Base-by-base conservation (phyloP, 2,888 invertebrate species). In the Argyra leucocephala region DNA sequence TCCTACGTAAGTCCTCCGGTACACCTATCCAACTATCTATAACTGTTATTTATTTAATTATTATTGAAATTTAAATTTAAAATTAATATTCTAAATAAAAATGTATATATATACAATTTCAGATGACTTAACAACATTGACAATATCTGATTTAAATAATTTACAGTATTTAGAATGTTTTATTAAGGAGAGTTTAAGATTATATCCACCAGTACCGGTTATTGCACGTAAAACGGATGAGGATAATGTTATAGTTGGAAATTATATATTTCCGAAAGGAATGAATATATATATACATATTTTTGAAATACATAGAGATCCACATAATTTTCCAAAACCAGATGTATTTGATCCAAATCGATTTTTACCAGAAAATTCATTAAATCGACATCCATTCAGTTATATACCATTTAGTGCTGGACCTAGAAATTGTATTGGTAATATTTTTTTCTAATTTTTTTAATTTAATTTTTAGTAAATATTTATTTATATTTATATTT, bases 341-440 rank as follows among this genome's bases (percentile, higher is more conserved):
- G 77, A 83, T 57, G 77, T 74, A 63, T 90, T 84, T 71, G 82
- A 84, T 71, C 81, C 81, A 0, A 73, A 71, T 81, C 78, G 90
- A 69, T 90, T 90, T 76, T 74, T 86, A 57, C 83, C 85, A 0
- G 85, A 88, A 71, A 83, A 83, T 70, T 74, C 78, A 15, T 66
- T 72, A 1, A 75, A 76, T 24, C 79, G 86, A 36, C 86, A 88
- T 77, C 85, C 86, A 0, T 88, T 83, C 69, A 81, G 84, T 0
- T 88, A 83, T 72, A 81, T 88, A 65, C 87, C 88, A 0, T 88
- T 88, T 68, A 87, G 87, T 72, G 87, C 86, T 0, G 88, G 88
- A 3, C 84, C 84, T 0, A 81, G 88, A 26, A 88, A 88, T 74
- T 88, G 88, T 70, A 86, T 88, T 69, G 88, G 86, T 86, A 78